Base-by-base conservation (phyloP, 2,797 vertebrate species). In the Spheniscus humboldti region DNA sequence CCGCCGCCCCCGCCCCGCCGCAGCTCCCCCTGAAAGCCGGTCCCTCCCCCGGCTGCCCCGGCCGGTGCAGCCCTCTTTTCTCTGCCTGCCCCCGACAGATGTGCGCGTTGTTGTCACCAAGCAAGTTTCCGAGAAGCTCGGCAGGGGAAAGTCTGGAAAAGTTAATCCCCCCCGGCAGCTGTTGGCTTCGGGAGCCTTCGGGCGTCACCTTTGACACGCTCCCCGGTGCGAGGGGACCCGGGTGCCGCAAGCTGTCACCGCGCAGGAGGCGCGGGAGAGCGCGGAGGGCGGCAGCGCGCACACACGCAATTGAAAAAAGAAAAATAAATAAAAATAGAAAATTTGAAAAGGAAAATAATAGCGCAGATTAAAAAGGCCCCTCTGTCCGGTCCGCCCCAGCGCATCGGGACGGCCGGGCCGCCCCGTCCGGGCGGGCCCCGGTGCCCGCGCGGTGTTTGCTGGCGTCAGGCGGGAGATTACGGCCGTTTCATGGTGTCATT, bases 191-290 rank as follows among this genome's bases (percentile, higher is more conserved):
- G 98, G 98, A 99, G 98, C 99, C 98, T 99, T 98, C 98, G 99
- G 98, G 99, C 98, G 98, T 99, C 99, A 99, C 98, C 99, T 99
- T 99, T 99, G 99, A 99, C 99, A 99, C 97, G 98, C 98, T 98
- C 98, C 98, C 82, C 95, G 79, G 90, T 80, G 97, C 85, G 97
- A 97, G 98, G 97, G 97, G 98, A 97, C 98, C 98, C 98, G 97
- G 80, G 94, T 88, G 96, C 97, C 97, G 97, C 99, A 99, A 99
- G 98, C 99, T 99, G 99, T 99, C 98, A 97, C 98, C 97, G 96
- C 92, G 55, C 96, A 87, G 97, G 95, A 97, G 95, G 94, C 28
- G 64, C 94, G 67, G 89, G 73, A 66, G 64, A 47, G 18, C 28
- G 77, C 79, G 79, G 87, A 31, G 45, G 28, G 84, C n/a, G 11